Percentiles rank a stretch among this genome's conserved stretches.
Evolutionary conservation across 2,888 invertebrate genomes (phyloP).

Genomic region (Rhaphigaster nebulosa): DNA sequence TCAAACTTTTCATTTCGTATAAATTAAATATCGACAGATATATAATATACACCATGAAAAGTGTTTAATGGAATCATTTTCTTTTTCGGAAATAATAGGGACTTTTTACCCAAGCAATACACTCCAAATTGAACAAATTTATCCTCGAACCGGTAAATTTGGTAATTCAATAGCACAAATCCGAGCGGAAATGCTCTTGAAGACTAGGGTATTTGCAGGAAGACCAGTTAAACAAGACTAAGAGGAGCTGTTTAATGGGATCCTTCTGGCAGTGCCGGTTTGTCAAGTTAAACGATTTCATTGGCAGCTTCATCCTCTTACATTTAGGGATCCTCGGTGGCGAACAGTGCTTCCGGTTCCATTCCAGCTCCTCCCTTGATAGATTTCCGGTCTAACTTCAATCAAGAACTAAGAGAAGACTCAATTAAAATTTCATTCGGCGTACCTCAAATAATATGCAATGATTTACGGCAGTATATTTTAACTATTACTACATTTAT

Average conservation of each 20-base stretch:
- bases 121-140: too few species aligned
- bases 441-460: not conserved
- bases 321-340: not conserved
- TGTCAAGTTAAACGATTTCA: not conserved
- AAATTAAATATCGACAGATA: too few species aligned
- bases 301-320: constrained; percentile 2
- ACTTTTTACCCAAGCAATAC: too few species aligned
- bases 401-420: not conserved
- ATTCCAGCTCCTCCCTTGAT: not conserved
- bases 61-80: too few species aligned
- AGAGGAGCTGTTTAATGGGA: not conserved
- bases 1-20: too few species aligned
- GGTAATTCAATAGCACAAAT: not conserved
- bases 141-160: too few species aligned
- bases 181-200: not conserved
- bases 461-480: not conserved
- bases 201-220: not conserved
- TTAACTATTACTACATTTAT: too few species aligned
- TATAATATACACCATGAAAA: too few species aligned
- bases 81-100: too few species aligned
- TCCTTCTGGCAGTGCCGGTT: not conserved
- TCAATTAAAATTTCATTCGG: not conserved
- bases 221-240: not conserved
- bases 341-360: not conserved
- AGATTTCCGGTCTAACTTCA: not conserved